These are phyloP conservation scores for Drosophila navojoa DNA, from an alignment of 1,140 invertebrate genomes.

Conservation along the genomic window DNA sequence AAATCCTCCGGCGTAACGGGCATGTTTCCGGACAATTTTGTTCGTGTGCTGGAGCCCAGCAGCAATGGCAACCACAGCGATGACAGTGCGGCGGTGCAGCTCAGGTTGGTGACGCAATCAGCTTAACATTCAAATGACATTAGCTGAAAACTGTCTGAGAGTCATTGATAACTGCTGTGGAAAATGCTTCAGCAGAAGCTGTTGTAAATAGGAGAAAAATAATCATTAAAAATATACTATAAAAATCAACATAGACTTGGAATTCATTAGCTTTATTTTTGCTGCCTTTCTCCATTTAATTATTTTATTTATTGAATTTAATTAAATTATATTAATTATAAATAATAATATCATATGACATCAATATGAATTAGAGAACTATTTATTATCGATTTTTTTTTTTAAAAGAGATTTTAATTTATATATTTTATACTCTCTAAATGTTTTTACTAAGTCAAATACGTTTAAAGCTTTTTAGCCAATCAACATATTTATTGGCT, in stretches of 20 bases:
- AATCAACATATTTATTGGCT: too few species aligned
- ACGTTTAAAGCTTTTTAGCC: not conserved
- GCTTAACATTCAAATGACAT: slow-evolving; percentile 41
- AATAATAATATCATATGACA: not conserved
- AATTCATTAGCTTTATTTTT: too few species aligned
- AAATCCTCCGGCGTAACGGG: slow-evolving; percentile 90
- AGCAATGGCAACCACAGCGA: slow-evolving; percentile 68
- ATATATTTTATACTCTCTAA: not conserved
- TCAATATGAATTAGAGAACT: too few species aligned
- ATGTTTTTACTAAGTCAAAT: not conserved
- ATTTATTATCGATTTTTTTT: not conserved
- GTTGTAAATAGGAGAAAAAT: too few species aligned
- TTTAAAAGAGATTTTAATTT: not conserved
- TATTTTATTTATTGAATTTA: too few species aligned
- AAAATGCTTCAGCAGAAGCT: too few species aligned
- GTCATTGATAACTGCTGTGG: too few species aligned
- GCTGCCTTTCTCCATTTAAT: too few species aligned
- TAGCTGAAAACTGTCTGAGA: slow-evolving; percentile 1
- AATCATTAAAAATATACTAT: too few species aligned
- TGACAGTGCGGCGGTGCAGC: slow-evolving; percentile 70
- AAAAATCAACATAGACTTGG: too few species aligned
- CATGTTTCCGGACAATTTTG: slow-evolving; percentile 99
- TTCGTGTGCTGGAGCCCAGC: slow-evolving; percentile 87
- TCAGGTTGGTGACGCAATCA: slow-evolving; percentile 69
- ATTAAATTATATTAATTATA: not conserved